Evolutionary conservation across 2,888 invertebrate genomes (phyloP), one percentile per base, ranked within the genome.

Genomic region (Pteria penguin): DNA sequence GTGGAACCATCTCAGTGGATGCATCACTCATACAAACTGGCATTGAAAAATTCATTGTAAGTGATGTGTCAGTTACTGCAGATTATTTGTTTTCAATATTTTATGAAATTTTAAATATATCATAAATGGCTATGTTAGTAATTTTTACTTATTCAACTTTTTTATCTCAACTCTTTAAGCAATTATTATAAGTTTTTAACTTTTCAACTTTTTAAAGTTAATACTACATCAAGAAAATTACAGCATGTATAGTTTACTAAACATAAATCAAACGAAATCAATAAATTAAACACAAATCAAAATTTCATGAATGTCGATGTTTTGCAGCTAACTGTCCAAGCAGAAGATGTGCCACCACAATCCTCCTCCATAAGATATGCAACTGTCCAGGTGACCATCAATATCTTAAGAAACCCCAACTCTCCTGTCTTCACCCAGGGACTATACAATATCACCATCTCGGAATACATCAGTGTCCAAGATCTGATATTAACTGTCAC

Each of bases 331-430:
- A 82, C 75, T 5, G 82, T 90, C 4, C 65, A 82, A 29, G 90
- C 89, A 4, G 82, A 73, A 61, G 90, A 90, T 75, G 33, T 57
- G 4, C 87, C 87, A 0, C 70, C 74, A 1, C 69, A 78, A 67
- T 74, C 78, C 1, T 81, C 82, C 22, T 82, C 85, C 0, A 45
- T 80, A 0, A 79, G 86, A 62, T 82, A 66, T 14, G 84, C 81
- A 27, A 80, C 83, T 4, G 86, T 87, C 11, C 69, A 58, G 11
- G 86, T 90, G 1, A 82, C 79, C 0, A 83, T 91, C 8, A 79
- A 72, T 24, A 88, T 91, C 2, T 67, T 72, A 2, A 83, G 90
- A 24, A 91, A 91, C 72, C 86, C 88, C n/a, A 85, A 88, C 68
- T 76, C 81, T 18, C 91, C 91, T 4, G 66, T 66, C 4, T 90